Evolutionary conservation across 2,113 vertebrate genomes (phyloP), one percentile per base, ranked within the genome.

Genomic region (Copsychus sechellarum): DNA sequence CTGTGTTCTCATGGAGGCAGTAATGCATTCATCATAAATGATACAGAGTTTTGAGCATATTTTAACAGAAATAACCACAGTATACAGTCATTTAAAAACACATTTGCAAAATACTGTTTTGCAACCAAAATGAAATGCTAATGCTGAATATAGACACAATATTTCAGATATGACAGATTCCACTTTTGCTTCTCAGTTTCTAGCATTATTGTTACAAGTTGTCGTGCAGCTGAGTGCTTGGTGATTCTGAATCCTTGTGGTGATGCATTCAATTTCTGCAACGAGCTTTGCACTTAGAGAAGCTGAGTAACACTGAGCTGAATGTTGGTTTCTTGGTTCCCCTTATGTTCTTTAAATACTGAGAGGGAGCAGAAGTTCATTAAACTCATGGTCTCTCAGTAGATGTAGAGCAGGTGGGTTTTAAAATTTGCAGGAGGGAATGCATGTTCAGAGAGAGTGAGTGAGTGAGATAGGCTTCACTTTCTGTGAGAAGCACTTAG

Each of bases 41-140:
- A 54, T 53, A 64, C 21, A 73, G 57, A 50, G 10, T 69, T 82
- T 70, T 70, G 71, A 88, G 74, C 51, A 50, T 86, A 86, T 93
- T 95, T 95, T 78, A 92, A 84, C 57, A 82, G 79, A 92, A 95
- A 90, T 82, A 94, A 24, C 80, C 47, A 73, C 74, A 67, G 51
- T 82, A 70, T 90, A 82, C 42, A 74, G 47, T 88, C 29, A 90
- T 90, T 94, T 93, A 53, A 92, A 95, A 90, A 40, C n/a, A 71
- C 73, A 83, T 86, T 66, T 70, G n/a, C 71, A 78, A 86, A 93
- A 73, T 38, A 67, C 53, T 83, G 24, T 86, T 97, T 93, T 95
- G 79, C 67, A 86, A 86, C 31, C 2, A 1, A 86, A 95, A 80
- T 90, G 38, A 85, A 94, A 95, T 91, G 71, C 26, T 93, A 89